Evolutionary conservation across 2,888 invertebrate genomes (phyloP), one percentile per base, ranked within the genome.

Genomic region (Willowsia nigromaculata): DNA sequence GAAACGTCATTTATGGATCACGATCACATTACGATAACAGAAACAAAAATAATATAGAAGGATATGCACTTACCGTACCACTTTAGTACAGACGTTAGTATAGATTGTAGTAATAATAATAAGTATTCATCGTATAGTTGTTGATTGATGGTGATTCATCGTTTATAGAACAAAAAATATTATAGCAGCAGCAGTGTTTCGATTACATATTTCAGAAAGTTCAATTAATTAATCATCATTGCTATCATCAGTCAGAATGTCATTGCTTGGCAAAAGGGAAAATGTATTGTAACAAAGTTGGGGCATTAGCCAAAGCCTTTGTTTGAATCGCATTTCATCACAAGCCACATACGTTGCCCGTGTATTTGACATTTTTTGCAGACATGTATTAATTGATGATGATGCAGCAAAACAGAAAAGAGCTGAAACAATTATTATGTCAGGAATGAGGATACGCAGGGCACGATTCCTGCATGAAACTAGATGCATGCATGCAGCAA

Each of bases 221-320:
- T 74, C 78, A 62, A 43, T 74, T 65, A 84, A 85, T 85, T 76
- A 85, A 85, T 85, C 85, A 85, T 85, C 76, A 85, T 33, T 65
- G 33, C 62, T n/a, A 65, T 78, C 85, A 76, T 78, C 85, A 76
- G 47, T 85, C 85, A 62, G 43, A 85, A 53, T 85, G 78, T 78
- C 78, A 85, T 85, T 85, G 62, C 27, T 30, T 56, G 33, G 68
- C 22, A 22, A 18, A 25, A 59, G 13, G 13, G 18, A 25, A 25
- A 59, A 5, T n/a, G 25, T 40, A 30, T 47, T 56, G 33, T 33
- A 59, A 59, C 2, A 65, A 40, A 56, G 83, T 81, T 13, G 15
- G 6, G 15, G 15, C 3, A n/a, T 11, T 59, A 27, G 27, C 25
- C 13, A 25, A 25, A 25, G 9, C 50, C 18, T 81, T 40, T 25